phyloP scores from a whole-genome alignment of 2,797 vertebrate genomes.

The Austrolebias charrua region DNA sequence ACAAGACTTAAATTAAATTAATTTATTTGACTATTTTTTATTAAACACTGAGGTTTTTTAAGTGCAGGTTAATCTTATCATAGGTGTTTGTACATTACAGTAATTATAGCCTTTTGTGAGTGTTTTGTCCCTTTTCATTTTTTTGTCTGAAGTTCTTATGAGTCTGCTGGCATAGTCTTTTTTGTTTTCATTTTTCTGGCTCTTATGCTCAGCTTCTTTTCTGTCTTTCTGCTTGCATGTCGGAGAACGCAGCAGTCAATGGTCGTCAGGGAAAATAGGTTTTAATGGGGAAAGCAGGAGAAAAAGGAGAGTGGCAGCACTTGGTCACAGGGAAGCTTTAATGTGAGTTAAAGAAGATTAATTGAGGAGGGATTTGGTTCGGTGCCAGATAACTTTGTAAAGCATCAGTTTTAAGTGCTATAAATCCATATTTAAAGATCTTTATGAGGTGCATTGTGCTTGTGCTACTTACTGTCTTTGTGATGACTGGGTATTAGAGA shows the following conservation, averaged over 20 bases:
- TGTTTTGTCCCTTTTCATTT: neutral
- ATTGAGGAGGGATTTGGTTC: conserved; percentile 35
- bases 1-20: conserved; percentile 16
- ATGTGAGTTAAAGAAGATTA: conserved; percentile 38
- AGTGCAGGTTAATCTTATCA: conserved; percentile 7
- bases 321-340: conserved; percentile 44
- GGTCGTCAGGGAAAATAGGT: conserved; percentile 36
- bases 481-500: neutral
- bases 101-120: neutral
- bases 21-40: conserved; percentile 22
- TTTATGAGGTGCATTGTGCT: conserved; percentile 2
- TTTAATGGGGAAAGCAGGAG: conserved; percentile 33
- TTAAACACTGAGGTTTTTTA: conserved; percentile 2
- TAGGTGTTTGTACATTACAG: neutral
- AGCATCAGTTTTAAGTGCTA: conserved; percentile 12
- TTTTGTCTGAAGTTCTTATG: conserved; percentile 18
- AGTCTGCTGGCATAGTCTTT: conserved; percentile 26
- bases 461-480: neutral
- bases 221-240: conserved; percentile 11
- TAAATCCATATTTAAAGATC: conserved; percentile 19
- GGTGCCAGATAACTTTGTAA: conserved; percentile 11
- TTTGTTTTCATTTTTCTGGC: neutral
- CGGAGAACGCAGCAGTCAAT: conserved; percentile 17
- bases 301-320: conserved; percentile 18
- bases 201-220: conserved; percentile 34